Percentiles rank a stretch among this genome's conserved stretches.
Conservation (phyloP, 1,140 invertebrate genomes). For the Leptinotarsa undecemlineata region DNA sequence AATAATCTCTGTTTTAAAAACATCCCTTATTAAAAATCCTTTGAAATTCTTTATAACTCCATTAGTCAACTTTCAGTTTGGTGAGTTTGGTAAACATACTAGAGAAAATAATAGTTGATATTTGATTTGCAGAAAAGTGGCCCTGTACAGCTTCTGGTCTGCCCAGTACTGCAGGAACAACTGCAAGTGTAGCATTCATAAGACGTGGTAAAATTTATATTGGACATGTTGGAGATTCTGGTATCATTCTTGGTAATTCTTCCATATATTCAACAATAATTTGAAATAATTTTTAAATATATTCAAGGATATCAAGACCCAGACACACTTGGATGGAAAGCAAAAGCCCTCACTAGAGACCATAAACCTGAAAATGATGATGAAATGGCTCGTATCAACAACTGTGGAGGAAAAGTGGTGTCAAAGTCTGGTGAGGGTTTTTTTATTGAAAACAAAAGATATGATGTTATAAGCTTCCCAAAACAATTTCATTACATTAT, state of each 20-base stretch:
- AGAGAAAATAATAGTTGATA: too few relatives aligned
- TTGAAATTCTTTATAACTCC: too few relatives aligned
- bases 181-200: conserved; percentile 94
- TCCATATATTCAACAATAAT: neutral
- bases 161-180: conserved; percentile 95
- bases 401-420: conserved; percentile 85
- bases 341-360: conserved; percentile 81
- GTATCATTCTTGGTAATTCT: conserved; percentile 80
- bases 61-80: too few relatives aligned
- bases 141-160: conserved; percentile 89
- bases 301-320: conserved; percentile 48
- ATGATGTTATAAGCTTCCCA: too few relatives aligned
- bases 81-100: too few relatives aligned
- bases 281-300: neutral
- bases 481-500: too few relatives aligned
- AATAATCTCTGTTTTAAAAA: too few relatives aligned
- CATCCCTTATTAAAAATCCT: too few relatives aligned
- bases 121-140: conserved; percentile 76
- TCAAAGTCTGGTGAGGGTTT: conserved; percentile 72
- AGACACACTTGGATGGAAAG: conserved; percentile 72
- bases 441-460: neutral
- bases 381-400: conserved; percentile 84
- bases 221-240: conserved; percentile 97
- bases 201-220: conserved; percentile 93
- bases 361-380: conserved; percentile 92